Base-by-base conservation (phyloP, 1,140 invertebrate species). In the Drosophila hydei region DNA sequence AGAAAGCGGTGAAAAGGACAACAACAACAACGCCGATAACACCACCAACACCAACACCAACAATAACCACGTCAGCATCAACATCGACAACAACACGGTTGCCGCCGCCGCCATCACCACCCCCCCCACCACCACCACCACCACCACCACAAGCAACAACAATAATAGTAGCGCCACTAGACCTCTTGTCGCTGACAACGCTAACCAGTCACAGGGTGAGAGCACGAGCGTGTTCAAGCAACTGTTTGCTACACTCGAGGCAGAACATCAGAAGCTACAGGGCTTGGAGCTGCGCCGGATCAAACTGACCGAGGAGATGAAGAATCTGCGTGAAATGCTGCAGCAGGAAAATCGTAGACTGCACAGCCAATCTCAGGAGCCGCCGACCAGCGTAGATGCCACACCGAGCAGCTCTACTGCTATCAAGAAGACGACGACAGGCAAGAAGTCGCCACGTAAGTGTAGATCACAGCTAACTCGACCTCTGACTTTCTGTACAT, bases 181-280 rank as follows among this genome's bases (percentile, higher is more conserved):
- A 11, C 4, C 40, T 2, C 12, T 2, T 1, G 14, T 16, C 14
- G 2, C 27, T 30, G 27, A 11, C 9, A 33, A 33, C 7, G 7
- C 4, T 12, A 16, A 25, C 23, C 0, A 0, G n/a, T 11, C 38
- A 7, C 54, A 56, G 23, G 12, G 52, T 2, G n/a, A 50, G 8
- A 43, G 48, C 16, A 25, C 36, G 11, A 48, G 38, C 4, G 33
- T 75, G 0, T 67, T 70, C 27, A 62, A 43, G 23, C 16, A 47
- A 9, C 48, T 84, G 0, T 73, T 70, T 6, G 60, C 43, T 3
- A 76, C 51, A 1, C 40, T 84, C 14, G 80, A 76, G 11, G 38
- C 51, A 0, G 76, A 84, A 8, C 60, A 70, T 1, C 40, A n/a
- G 0, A 84, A 85, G 23, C 11, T 84, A 3, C 58, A 6, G 23